These are phyloP conservation scores for Sepiola atlantica DNA, from an alignment of 2,888 invertebrate species.

Conservation along the genomic window DNA sequence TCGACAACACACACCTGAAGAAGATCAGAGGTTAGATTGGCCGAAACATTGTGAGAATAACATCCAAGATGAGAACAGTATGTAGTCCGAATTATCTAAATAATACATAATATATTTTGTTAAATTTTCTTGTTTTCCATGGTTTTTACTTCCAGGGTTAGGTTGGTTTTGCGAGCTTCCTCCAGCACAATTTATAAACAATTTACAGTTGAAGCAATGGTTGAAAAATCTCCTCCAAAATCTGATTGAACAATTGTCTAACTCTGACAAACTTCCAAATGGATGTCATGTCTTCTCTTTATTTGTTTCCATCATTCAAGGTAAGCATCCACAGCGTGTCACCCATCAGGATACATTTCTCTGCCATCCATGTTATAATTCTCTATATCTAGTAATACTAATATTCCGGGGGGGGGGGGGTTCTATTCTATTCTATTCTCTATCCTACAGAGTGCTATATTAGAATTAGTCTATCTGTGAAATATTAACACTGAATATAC, in stretches of 20 bases:
- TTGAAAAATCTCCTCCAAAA: neutral
- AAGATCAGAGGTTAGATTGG: neutral
- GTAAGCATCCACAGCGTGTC: neutral
- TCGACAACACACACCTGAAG: neutral
- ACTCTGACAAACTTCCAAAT: neutral
- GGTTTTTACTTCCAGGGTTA: neutral
- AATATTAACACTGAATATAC: too few species aligned
- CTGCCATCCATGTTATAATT: too few species aligned
- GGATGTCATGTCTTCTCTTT: neutral
- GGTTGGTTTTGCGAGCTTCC: neutral
- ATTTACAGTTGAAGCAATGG: neutral
- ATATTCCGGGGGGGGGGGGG: too few species aligned
- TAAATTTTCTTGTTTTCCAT: neutral
- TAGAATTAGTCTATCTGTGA: too few species aligned
- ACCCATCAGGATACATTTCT: too few species aligned
- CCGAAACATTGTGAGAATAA: neutral
- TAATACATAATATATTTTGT: neutral
- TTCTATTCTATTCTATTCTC: too few species aligned
- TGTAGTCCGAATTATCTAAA: too few species aligned
- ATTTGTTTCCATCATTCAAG: neutral
- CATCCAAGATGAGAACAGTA: too few species aligned
- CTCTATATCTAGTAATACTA: too few species aligned
- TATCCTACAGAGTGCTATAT: too few species aligned
- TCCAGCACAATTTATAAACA: neutral
- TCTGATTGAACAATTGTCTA: neutral